Base-by-base conservation (phyloP, 2,797 vertebrate genomes). In the Kryptopterus vitreolus region DNA sequence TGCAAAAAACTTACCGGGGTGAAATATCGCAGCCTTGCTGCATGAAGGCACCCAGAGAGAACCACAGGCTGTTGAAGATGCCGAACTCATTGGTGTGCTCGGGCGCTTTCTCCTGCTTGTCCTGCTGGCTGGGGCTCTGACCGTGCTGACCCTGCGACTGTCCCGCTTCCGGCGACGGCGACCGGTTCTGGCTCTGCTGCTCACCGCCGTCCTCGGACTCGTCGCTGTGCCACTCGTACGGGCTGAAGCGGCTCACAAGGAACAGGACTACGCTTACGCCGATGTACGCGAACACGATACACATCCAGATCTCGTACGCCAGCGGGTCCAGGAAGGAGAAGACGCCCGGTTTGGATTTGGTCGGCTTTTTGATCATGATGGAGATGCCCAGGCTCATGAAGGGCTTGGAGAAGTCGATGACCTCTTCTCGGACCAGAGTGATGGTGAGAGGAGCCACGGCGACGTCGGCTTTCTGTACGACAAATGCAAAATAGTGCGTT, bases 221-320 rank as follows among this genome's bases (percentile, higher is more conserved):
- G 20, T 96, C 95, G 0, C 91, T 90, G 46, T 93, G 85, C 92
- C 92, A 94, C 75, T 94, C 93, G 0, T 93, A 94, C 0, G 93
- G 93, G 81, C 95, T 95, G 87, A 96, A 96, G 1, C 92, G 88
- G 76, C 94, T 92, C 76, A 93, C 97, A 91, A 98, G 91, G 90
- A 98, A 99, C 31, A 98, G 96, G 58, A 98, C 97, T 26, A 99
- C 97, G 0, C 97, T 99, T 84, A 99, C 97, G 2, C 97, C 97
- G 22, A 99, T 99, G 93, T 99, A 99, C 87, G 97, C 97, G 66
- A 99, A 99, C 48, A 98, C 97, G 38, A 99, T 99, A 87, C 97
- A 99, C 97, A 99, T 99, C 97, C 97, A 99, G 86, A 99, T 99
- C 90, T 99, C 97, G 0, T 99, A 99, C 65, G 97, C 97, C 88